A percentile compares a stretch with the other conserved stretches of the same genome.
phyloP scores from a whole-genome alignment of 2,888 invertebrate genomes.

The Hymenopus coronatus region DNA sequence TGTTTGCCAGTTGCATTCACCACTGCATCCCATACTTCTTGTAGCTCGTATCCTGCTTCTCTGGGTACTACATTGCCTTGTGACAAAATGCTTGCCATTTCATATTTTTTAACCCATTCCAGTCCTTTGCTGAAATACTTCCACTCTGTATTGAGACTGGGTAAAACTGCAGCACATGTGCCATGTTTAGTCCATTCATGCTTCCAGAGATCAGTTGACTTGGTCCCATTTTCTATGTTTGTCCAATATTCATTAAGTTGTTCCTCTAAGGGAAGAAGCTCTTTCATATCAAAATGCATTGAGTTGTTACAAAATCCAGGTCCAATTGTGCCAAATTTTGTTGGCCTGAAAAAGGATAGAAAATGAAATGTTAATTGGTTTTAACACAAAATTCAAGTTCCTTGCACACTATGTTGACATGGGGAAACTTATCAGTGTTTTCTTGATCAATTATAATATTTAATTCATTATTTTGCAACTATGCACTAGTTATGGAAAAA shows the following conservation, averaged over 20 bases:
- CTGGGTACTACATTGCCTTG: slow-evolving; percentile 58
- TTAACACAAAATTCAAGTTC: too few relatives aligned
- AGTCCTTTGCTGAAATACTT: slow-evolving; percentile 69
- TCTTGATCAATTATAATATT: too few relatives aligned
- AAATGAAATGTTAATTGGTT: background rate
- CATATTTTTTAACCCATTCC: slow-evolving; percentile 57
- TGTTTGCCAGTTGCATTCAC: slow-evolving; percentile 55
- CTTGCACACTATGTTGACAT: too few relatives aligned
- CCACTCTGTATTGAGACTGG: slow-evolving; percentile 57
- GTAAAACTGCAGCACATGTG: slow-evolving; percentile 64
- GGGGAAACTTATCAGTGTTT: too few relatives aligned
- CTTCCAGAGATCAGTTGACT: slow-evolving; percentile 57
- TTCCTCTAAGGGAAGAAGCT: slow-evolving; percentile 57
- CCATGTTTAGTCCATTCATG: slow-evolving; percentile 86
- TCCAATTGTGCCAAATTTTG: slow-evolving; percentile 62
- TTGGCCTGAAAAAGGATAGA: slow-evolving; percentile 55
- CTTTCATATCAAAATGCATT: slow-evolving; percentile 61
- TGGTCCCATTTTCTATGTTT: slow-evolving; percentile 62
- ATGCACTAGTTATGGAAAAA: too few relatives aligned
- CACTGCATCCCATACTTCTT: slow-evolving; percentile 54
- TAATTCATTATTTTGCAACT: too few relatives aligned
- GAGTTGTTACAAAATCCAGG: slow-evolving; percentile 70
- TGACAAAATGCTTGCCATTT: slow-evolving; percentile 59
- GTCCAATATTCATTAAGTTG: slow-evolving; percentile 65
- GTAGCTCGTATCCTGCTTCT: slow-evolving; percentile 47